phyloP scores from a whole-genome alignment of 2,888 invertebrate species.

The Harpagoxenus sublaevis region DNA sequence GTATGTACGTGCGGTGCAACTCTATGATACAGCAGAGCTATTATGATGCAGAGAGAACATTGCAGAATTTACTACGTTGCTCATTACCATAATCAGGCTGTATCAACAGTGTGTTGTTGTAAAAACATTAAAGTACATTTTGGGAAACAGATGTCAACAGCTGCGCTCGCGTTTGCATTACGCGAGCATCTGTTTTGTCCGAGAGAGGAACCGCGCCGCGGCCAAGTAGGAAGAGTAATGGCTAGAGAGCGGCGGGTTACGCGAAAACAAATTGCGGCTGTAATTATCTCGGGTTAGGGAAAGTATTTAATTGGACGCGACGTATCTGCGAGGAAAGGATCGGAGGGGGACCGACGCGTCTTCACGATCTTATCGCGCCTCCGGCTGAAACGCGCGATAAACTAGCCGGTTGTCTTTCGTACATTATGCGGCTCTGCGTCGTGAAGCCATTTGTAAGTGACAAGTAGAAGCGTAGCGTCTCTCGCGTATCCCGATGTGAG shows the following conservation, averaged over 20 bases:
- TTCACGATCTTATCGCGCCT: slow-evolving; percentile 69
- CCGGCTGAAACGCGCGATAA: slow-evolving; percentile 61
- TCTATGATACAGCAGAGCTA: slow-evolving; percentile 22
- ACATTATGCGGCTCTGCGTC: slow-evolving; percentile 28
- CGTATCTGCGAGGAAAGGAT: slow-evolving; percentile 46
- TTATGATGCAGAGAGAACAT: neutral
- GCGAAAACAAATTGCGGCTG: slow-evolving; percentile 54
- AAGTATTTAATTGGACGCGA: slow-evolving; percentile 48
- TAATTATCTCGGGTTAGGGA: slow-evolving; percentile 47
- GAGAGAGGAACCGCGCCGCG: neutral
- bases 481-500: slow-evolving; percentile 68
- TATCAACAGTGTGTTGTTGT: neutral
- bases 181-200: neutral
- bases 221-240: slow-evolving; percentile 27
- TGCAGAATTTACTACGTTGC: slow-evolving; percentile 9
- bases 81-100: slow-evolving; percentile 18
- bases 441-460: slow-evolving; percentile 67
- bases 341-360: slow-evolving; percentile 39
- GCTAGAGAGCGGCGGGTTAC: slow-evolving; percentile 8
- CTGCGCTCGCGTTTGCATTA: slow-evolving; percentile 26
- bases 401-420: slow-evolving; percentile 58
- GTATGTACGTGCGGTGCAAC: slow-evolving; percentile 64
- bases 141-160: slow-evolving; percentile 30
- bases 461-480: slow-evolving; percentile 62
- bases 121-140: slow-evolving; percentile 58